Evolutionary conservation across 2,797 vertebrate genomes (phyloP).

Genomic region (Erithacus rubecula): DNA sequence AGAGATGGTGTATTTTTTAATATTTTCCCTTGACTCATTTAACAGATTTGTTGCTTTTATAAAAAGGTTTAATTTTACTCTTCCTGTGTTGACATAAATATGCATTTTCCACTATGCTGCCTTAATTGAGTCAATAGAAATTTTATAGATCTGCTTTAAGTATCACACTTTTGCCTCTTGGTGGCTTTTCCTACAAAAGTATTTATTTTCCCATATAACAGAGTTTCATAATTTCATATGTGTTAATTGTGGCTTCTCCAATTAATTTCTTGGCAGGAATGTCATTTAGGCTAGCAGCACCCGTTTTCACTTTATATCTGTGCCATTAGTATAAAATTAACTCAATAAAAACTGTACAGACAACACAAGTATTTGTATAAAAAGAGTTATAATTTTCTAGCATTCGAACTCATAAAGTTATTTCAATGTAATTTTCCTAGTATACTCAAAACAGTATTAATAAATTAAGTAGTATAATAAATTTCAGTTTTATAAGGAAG

Average conservation of each 20-base stretch:
- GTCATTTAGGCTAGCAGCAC: background rate
- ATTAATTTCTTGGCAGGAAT: background rate
- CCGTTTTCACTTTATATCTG: background rate
- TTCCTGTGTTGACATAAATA: background rate
- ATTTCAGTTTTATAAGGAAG: background rate
- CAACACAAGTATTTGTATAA: background rate
- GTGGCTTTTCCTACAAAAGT: background rate
- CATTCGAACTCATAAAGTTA: background rate
- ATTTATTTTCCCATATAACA: background rate
- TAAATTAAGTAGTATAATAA: background rate
- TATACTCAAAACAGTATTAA: background rate
- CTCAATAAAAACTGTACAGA: background rate
- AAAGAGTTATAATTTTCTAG: background rate
- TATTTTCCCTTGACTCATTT: background rate
- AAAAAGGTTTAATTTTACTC: background rate
- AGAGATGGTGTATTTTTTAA: background rate
- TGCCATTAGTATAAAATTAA: background rate
- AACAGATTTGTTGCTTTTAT: background rate
- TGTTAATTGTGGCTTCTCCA: background rate
- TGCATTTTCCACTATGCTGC: background rate
- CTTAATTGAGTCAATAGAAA: background rate
- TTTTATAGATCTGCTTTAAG: background rate
- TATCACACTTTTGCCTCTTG: background rate
- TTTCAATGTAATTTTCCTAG: background rate
- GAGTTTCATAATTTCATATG: background rate